Base-by-base conservation (phyloP, 2,113 vertebrate species). In the Xiphias gladius region DNA sequence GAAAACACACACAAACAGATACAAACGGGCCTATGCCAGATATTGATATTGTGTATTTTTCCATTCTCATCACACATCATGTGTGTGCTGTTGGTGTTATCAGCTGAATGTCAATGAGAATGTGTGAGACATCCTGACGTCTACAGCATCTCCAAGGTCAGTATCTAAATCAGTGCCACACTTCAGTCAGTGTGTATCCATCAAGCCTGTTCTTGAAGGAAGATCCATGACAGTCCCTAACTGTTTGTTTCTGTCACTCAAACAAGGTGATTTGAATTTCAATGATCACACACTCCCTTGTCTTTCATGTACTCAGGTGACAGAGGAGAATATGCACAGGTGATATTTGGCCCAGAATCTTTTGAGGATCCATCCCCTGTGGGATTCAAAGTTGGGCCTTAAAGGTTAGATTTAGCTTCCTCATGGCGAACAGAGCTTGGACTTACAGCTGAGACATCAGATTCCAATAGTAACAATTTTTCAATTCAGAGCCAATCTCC, bases 51-150 rank as follows among this genome's bases (percentile, higher is more conserved):
- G 76, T 82, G 83, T 66, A 46, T 81, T 90, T 86, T 76, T 64
- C 68, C 52, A 93, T 92, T 94, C 91, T 87, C 89, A 85, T 93
- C 93, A 91, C 91, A 94, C 86, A 91, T 91, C 84, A 88, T 72
- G 79, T 86, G 86, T 88, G 89, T 96, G 96, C 95, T 96, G 96
- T 95, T 95, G 95, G 96, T 54, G 75, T 41, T 88, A 75, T 82
- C 79, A 63, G 85, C 72, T 81, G 85, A 92, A 93, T 93, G 87
- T 77, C 88, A 89, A 94, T 94, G 90, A 91, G 88, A 85, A 62
- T 62, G 62, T 71, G 83, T 14, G 73, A 91, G 84, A 86, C 88
- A 77, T 83, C 72, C 79, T 86, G 91, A 88, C 92, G 92, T 88
- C 89, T 77, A 46, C 84, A 80, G 85, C 90, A 86, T 90, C 85